Percentiles rank a stretch among this genome's conserved stretches.
Conservation (phyloP, 2,113 vertebrate genomes). For the Oplegnathus fasciatus region DNA sequence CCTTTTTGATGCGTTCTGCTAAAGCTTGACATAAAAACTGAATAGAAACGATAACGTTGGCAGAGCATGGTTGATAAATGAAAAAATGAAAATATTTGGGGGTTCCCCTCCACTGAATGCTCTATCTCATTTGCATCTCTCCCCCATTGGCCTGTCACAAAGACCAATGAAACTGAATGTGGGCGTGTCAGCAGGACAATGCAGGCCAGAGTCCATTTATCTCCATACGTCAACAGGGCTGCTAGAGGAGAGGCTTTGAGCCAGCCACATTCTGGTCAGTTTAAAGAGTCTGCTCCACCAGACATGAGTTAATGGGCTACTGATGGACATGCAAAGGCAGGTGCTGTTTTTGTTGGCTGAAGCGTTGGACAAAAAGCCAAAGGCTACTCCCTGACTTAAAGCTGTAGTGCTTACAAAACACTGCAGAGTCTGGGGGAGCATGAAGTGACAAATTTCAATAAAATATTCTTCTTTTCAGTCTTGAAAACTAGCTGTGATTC, state of each 20-base stretch:
- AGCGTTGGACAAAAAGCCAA: constrained; percentile 53
- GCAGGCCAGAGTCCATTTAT: constrained; percentile 78
- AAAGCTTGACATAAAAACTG: neutral
- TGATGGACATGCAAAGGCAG: constrained; percentile 79
- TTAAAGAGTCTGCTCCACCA: constrained; percentile 72
- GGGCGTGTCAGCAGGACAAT: constrained; percentile 77
- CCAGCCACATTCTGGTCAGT: constrained; percentile 60
- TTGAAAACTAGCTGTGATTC: neutral
- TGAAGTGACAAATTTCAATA: constrained; percentile 5
- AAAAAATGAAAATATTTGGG: constrained; percentile 41
- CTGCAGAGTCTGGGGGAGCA: neutral
- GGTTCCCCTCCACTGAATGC: constrained; percentile 24
- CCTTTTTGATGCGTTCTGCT: neutral
- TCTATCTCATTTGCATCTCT: constrained; percentile 70
- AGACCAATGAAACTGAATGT: constrained; percentile 78
- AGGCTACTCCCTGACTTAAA: constrained; percentile 42
- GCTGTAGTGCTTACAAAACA: constrained; percentile 27
- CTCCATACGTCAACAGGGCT: constrained; percentile 77
- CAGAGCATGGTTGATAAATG: constrained; percentile 5
- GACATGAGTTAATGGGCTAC: constrained; percentile 75
- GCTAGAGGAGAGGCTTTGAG: constrained; percentile 68
- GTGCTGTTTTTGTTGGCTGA: constrained; percentile 72
- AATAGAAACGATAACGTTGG: neutral
- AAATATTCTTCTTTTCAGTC: neutral
- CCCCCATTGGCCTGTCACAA: constrained; percentile 67